A percentile compares a stretch with the other conserved stretches of the same genome.
phyloP scores from a whole-genome alignment of 2,888 invertebrate species.

The Apomyelois bistriatella region DNA sequence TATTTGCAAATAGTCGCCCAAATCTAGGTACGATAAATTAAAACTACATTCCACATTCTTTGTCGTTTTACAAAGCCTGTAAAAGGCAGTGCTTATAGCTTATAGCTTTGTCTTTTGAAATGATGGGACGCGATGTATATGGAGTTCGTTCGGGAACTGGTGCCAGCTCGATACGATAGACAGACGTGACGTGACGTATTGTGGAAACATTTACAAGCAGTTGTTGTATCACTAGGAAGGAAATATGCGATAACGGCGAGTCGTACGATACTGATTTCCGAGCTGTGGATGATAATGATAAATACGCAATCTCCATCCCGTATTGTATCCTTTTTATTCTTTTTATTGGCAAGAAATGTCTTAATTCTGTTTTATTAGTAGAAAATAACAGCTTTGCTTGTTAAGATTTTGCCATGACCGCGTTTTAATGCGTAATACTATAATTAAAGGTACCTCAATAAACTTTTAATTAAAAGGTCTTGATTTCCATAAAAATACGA shows the following conservation, averaged over 20 bases:
- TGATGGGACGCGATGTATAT: background rate
- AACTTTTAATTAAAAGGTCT: too few species aligned
- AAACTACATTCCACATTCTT: too few species aligned
- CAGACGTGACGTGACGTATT: background rate
- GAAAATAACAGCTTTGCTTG: too few species aligned
- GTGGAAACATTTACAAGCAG: constrained; percentile 3
- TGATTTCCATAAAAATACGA: too few species aligned
- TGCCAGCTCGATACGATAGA: background rate
- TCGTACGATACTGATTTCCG: constrained; percentile 7
- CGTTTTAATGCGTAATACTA: too few species aligned
- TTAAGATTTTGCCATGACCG: too few species aligned
- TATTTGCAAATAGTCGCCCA: too few species aligned
- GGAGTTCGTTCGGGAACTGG: background rate
- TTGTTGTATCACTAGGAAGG: background rate
- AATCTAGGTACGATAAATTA: too few species aligned
- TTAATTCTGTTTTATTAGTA: background rate
- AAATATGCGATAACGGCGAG: background rate
- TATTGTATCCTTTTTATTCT: constrained; percentile 1
- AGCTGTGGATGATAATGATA: background rate
- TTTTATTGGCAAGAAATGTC: background rate
- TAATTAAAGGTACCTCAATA: too few species aligned
- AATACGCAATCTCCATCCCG: background rate
- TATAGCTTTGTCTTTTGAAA: constrained; percentile 1
- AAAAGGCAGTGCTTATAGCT: too few species aligned
- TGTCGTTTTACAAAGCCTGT: too few species aligned